A percentile compares a stretch with the other conserved stretches of the same genome.
Evolutionary conservation across 2,888 invertebrate genomes (phyloP).

Genomic region (Microctonus aethiopoides): DNA sequence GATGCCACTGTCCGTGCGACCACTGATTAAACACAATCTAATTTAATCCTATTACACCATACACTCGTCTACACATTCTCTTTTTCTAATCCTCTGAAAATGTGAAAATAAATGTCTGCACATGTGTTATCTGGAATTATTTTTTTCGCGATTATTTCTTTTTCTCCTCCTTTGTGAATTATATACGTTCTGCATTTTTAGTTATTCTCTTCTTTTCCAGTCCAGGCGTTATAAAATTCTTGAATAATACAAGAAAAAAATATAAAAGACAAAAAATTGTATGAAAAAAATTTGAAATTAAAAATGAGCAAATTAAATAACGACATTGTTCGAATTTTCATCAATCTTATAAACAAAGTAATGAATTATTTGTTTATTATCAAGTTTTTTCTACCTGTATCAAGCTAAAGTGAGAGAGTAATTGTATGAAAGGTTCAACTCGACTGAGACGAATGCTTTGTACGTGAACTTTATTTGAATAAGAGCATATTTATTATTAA

Average conservation of each 20-base stretch:
- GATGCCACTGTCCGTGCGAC: conserved; percentile 21
- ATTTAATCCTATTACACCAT: conserved; percentile 55
- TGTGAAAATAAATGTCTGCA: conserved; percentile 45
- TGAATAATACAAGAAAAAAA: too few species aligned
- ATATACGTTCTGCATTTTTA: background rate
- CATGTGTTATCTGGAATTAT: background rate
- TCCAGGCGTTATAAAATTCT: background rate
- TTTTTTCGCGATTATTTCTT: conserved; percentile 19
- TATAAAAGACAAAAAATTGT: too few species aligned
- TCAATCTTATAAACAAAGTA: too few species aligned
- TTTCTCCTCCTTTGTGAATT: conserved; percentile 2
- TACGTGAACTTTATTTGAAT: too few species aligned
- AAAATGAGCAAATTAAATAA: too few species aligned
- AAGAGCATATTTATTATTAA: background rate
- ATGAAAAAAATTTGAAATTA: too few species aligned
- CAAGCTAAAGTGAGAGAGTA: too few species aligned
- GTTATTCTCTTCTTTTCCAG: background rate
- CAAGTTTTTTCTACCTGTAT: too few species aligned
- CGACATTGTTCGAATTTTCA: too few species aligned
- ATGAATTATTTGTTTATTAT: too few species aligned
- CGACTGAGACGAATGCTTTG: too few species aligned
- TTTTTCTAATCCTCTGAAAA: conserved; percentile 45
- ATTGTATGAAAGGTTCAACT: too few species aligned
- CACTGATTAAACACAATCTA: conserved; percentile 55
- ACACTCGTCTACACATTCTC: conserved; percentile 12